phyloP scores from a whole-genome alignment of 2,888 invertebrate species.

The Scaptomyza cyrtandrae region DNA sequence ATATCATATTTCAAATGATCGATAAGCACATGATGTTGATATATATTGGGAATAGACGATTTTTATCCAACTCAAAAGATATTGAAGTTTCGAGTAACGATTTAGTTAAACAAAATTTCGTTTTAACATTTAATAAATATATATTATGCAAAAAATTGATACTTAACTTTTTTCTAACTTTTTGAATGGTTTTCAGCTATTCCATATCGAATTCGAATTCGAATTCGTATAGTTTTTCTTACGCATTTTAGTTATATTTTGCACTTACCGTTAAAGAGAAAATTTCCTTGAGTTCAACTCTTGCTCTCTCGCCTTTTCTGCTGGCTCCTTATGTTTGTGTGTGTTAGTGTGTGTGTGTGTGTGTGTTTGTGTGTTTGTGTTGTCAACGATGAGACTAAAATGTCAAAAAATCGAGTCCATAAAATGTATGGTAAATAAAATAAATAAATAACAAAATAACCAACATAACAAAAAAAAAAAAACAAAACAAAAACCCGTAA shows the following conservation, averaged over 20 bases:
- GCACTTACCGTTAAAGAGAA: constrained; percentile 53
- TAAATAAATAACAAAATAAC: constrained; percentile 38
- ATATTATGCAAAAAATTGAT: too few relatives aligned
- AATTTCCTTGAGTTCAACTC: constrained; percentile 45
- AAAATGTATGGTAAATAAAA: constrained; percentile 42
- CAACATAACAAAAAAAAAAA: constrained; percentile 23
- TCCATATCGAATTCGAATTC: too few relatives aligned
- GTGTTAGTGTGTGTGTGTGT: background rate
- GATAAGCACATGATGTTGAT: too few relatives aligned
- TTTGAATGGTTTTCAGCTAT: too few relatives aligned
- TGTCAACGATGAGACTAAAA: constrained; percentile 38
- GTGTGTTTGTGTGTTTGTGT: constrained; percentile 21
- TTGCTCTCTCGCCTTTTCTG: constrained; percentile 24
- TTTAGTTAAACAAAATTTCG: too few relatives aligned
- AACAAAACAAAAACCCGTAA: background rate
- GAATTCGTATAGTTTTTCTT: too few relatives aligned
- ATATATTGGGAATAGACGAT: too few relatives aligned
- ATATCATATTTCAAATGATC: too few relatives aligned
- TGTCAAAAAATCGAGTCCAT: constrained; percentile 40
- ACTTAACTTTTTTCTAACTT: too few relatives aligned
- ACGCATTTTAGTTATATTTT: background rate
- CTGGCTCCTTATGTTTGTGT: constrained; percentile 17
- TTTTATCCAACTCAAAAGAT: too few relatives aligned
- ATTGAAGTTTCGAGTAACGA: too few relatives aligned
- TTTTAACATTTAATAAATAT: too few relatives aligned